Conservation (phyloP, 2,888 invertebrate genomes). For the Gastrophysa polygoni region DNA sequence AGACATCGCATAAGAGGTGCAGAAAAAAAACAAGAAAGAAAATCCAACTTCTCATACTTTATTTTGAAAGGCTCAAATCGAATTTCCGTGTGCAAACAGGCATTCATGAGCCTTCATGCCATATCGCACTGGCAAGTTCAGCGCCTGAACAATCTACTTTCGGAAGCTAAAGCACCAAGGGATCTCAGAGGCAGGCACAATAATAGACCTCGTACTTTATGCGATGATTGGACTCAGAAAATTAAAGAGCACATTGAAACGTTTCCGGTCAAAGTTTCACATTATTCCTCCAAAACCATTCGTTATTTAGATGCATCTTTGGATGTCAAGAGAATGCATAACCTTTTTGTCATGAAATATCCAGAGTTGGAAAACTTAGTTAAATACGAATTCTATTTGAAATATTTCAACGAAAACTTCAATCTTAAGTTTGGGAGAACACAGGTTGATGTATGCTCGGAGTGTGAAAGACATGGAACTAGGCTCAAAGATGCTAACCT, state of each 20-base stretch:
- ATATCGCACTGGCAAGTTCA: no score
- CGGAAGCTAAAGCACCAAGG: slow-evolving; percentile 19
- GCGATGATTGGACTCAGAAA: slow-evolving; percentile 27
- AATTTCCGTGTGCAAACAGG: slow-evolving; percentile 30
- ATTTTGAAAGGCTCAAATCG: slow-evolving; percentile 24
- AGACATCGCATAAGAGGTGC: slow-evolving; percentile 20
- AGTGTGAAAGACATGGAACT: slow-evolving; percentile 19
- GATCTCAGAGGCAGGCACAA: slow-evolving; percentile 28
- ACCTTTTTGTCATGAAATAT: slow-evolving; percentile 39
- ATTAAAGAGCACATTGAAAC: slow-evolving; percentile 30
- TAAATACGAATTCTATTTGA: slow-evolving; percentile 24
- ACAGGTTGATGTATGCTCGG: slow-evolving; percentile 24
- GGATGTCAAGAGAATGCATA: slow-evolving; percentile 39
- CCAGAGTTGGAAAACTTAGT: slow-evolving; percentile 20
- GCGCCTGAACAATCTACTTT: slow-evolving; percentile 23
- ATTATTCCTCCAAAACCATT: slow-evolving; percentile 35
- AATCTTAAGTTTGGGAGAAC: slow-evolving; percentile 19
- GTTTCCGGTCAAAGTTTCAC: slow-evolving; percentile 30
- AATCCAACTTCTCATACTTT: slow-evolving; percentile 28
- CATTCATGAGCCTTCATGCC: slow-evolving; percentile 26
- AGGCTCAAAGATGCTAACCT: slow-evolving; percentile 24
- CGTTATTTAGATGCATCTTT: slow-evolving; percentile 40
- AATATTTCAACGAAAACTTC: slow-evolving; percentile 20
- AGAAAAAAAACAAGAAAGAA: slow-evolving; percentile 16
- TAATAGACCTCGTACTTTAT: slow-evolving; percentile 30